Base-by-base conservation (phyloP, 2,888 invertebrate species). In the Xestobium rufovillosum region DNA sequence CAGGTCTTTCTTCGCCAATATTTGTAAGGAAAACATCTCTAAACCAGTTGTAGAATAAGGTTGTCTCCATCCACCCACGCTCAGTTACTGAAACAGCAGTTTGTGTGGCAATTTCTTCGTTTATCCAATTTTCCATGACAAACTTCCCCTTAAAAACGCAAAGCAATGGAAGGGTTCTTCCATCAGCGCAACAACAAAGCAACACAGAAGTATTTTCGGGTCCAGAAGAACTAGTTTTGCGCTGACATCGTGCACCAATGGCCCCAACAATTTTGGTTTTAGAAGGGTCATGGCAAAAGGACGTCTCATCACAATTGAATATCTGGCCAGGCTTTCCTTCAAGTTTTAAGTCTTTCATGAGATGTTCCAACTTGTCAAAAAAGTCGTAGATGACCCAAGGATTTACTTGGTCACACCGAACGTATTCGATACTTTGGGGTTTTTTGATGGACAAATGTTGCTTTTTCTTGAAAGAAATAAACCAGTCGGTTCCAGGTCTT, bases 61-160 rank as follows among this genome's bases (percentile, higher is more conserved):
- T 41, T 2, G 46, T 43, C 29, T 60, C 53, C 51, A 61, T 60
- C 56, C 56, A 59, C 2, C 55, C 56, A 38, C 60, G 57, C 27
- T 34, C 38, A 6, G 50, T 54, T 3, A 52, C 50, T 4, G 55
- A 52, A 35, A 53, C 53, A 3, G 42, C 26, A 9, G 51, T 56
- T 4, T 43, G 42, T 26, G 45, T 46, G 34, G 38, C 51, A 0
- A 38, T 47, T 28, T 43, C 11, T 14, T 41, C n/a, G 17, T 39
- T 11, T 14, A 43, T 34, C 41, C 42, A 45, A 16, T 36, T 37
- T 28, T 44, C 38, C 39, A 39, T 39, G 4, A 44, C 32, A 14
- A 34, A 17, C 19, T 42, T 44, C 2, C 42, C 44, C 15, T 44
- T 39, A 14, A 42, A 44, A 13, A 44, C 32, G 16, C 36, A 39